phyloP scores from a whole-genome alignment of 2,113 vertebrate genomes.

The Speoplatyrhinus poulsoni region DNA sequence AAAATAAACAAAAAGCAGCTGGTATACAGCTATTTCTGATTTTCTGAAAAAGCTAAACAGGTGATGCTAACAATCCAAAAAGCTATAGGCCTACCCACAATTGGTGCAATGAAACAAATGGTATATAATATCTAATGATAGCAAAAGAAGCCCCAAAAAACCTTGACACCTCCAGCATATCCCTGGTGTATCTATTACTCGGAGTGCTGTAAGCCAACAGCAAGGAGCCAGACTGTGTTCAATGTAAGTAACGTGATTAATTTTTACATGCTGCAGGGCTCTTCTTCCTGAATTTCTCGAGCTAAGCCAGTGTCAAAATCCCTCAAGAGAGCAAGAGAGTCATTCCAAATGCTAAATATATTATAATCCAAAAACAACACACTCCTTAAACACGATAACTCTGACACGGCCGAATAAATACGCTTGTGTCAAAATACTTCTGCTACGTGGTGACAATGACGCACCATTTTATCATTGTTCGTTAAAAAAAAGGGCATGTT shows the following conservation, averaged over 20 bases:
- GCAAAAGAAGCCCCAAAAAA: neutral
- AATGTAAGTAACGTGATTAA: conserved; percentile 64
- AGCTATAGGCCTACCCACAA: neutral
- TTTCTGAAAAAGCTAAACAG: neutral
- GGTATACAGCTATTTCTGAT: neutral
- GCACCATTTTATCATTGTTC: neutral
- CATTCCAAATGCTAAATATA: too few species aligned
- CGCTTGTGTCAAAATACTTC: conserved; percentile 14
- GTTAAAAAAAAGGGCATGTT: conserved; percentile 26
- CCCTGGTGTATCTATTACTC: conserved; percentile 42
- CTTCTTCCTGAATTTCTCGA: conserved; percentile 32
- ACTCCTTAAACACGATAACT: conserved; percentile 34
- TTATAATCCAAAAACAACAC: too few species aligned
- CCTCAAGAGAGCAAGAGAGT: conserved; percentile 14
- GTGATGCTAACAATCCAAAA: neutral
- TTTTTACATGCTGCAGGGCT: conserved; percentile 49
- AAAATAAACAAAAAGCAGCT: neutral
- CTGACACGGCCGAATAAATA: conserved; percentile 22
- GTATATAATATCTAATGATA: conserved; percentile 31
- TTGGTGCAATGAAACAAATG: conserved; percentile 25
- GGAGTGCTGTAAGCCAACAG: conserved; percentile 45
- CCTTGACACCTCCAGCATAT: conserved; percentile 20
- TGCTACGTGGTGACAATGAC: conserved; percentile 15
- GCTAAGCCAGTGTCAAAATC: conserved; percentile 33
- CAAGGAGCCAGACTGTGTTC: conserved; percentile 31